Percentiles rank a stretch among this genome's conserved stretches.
Evolutionary conservation across 2,888 invertebrate species (phyloP).

Genomic region (Tachina grossa): DNA sequence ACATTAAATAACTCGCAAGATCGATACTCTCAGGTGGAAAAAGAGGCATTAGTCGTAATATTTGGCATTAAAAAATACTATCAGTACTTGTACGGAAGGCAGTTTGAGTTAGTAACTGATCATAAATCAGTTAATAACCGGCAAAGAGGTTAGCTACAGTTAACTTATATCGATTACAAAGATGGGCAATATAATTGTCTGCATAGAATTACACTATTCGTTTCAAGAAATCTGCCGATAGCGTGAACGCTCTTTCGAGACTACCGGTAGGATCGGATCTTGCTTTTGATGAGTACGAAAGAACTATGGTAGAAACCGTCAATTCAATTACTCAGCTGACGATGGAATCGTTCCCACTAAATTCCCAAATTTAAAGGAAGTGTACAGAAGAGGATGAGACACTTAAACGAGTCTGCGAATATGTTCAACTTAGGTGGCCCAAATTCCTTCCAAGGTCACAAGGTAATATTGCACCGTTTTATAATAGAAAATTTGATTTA

Average conservation of each 20-base stretch:
- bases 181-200: too few relatives aligned
- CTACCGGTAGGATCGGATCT: neutral
- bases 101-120: neutral
- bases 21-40: neutral
- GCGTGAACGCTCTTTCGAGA: neutral
- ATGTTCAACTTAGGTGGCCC: neutral
- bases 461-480: neutral
- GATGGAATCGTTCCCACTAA: neutral
- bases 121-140: neutral
- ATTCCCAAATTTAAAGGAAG: neutral
- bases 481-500: neutral
- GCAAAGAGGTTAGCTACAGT: neutral
- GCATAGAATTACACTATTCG: neutral
- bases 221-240: neutral
- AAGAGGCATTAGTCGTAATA: neutral
- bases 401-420: neutral
- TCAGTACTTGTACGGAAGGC: conserved; percentile 1
- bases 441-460: neutral
- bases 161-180: neutral
- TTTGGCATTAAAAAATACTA: neutral
- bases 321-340: conserved; percentile 5
- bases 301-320: neutral
- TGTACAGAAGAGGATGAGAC: neutral
- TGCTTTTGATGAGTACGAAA: neutral
- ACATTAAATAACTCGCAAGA: neutral